Conservation (phyloP, 2,888 invertebrate species). For the Athrips mouffetella region DNA sequence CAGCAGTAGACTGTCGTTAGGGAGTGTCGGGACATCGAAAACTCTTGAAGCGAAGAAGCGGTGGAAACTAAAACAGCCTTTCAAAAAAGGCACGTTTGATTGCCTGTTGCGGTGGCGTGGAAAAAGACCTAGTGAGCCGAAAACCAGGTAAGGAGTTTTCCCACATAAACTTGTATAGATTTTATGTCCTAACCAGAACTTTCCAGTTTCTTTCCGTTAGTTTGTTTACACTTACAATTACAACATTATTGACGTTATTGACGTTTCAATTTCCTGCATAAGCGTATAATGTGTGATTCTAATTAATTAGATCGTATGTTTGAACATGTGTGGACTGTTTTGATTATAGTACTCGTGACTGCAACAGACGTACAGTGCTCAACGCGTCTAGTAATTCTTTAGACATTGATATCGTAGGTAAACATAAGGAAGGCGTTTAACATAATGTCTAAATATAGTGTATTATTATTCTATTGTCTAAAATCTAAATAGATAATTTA, state of each 20-base stretch:
- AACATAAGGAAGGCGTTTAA: too few relatives aligned
- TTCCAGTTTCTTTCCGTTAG: not conserved
- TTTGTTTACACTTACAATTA: not conserved
- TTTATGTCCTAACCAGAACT: not conserved
- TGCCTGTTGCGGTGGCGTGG: conserved; percentile 67
- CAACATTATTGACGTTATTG: too few relatives aligned
- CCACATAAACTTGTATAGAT: not conserved
- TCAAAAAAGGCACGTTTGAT: conserved; percentile 64
- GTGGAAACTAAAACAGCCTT: conserved; percentile 61
- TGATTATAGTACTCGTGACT: conserved; percentile 12
- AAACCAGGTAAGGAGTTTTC: conserved; percentile 49
- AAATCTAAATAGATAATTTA: too few relatives aligned
- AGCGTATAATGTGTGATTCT: not conserved
- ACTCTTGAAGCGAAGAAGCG: conserved; percentile 56
- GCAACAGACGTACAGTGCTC: not conserved
- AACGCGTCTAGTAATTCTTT: not conserved
- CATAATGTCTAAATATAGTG: too few relatives aligned
- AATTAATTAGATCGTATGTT: conserved; percentile 13
- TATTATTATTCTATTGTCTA: too few relatives aligned
- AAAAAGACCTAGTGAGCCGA: conserved; percentile 48
- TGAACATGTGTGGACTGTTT: conserved; percentile 15
- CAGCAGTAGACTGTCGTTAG: conserved; percentile 30
- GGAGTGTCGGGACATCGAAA: conserved; percentile 41
- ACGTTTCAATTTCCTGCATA: not conserved
- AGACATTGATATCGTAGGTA: not conserved